A percentile compares a stretch with the other conserved stretches of the same genome.
phyloP scores from a whole-genome alignment of 1,140 invertebrate species.

The Cephus cinctus region DNA sequence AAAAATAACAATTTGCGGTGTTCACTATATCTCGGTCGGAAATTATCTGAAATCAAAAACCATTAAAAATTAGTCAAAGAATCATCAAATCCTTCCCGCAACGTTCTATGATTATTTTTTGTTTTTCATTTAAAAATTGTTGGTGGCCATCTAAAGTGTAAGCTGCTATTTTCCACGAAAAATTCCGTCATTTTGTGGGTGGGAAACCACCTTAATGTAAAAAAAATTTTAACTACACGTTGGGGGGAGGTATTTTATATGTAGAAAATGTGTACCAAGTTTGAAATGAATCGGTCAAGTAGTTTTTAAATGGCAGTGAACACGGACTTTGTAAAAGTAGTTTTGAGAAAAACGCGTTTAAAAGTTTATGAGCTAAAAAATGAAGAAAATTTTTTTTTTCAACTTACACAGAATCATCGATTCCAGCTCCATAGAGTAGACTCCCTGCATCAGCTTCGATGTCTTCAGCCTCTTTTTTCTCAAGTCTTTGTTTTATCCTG shows the following conservation, averaged over 20 bases:
- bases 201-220: slow-evolving; percentile 10
- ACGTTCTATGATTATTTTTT: slow-evolving; percentile 8
- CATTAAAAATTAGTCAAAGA: too few species aligned
- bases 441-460: slow-evolving; percentile 5
- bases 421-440: slow-evolving; percentile 7
- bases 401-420: slow-evolving; percentile 5
- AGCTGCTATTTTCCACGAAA: slow-evolving; percentile 8
- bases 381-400: background rate
- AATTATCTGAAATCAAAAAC: too few species aligned
- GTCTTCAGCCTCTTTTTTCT: slow-evolving; percentile 14
- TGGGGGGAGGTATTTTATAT: slow-evolving; percentile 1
- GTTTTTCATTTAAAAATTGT: slow-evolving; percentile 1
- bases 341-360: slow-evolving; percentile 4
- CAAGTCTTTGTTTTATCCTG: slow-evolving; percentile 10
- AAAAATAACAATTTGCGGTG: slow-evolving; percentile 5
- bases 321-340: slow-evolving; percentile 6
- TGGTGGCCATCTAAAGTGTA: slow-evolving; percentile 8
- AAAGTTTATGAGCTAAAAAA: slow-evolving; percentile 3
- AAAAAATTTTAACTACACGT: slow-evolving; percentile 1
- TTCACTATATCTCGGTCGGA: too few species aligned
- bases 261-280: slow-evolving; percentile 8
- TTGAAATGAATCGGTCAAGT: slow-evolving; percentile 8
- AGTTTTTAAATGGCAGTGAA: slow-evolving; percentile 9
- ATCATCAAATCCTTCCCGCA: too few species aligned
- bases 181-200: slow-evolving; percentile 10